Evolutionary conservation across 2,113 vertebrate species (phyloP).

Genomic region (Tinamus guttatus): DNA sequence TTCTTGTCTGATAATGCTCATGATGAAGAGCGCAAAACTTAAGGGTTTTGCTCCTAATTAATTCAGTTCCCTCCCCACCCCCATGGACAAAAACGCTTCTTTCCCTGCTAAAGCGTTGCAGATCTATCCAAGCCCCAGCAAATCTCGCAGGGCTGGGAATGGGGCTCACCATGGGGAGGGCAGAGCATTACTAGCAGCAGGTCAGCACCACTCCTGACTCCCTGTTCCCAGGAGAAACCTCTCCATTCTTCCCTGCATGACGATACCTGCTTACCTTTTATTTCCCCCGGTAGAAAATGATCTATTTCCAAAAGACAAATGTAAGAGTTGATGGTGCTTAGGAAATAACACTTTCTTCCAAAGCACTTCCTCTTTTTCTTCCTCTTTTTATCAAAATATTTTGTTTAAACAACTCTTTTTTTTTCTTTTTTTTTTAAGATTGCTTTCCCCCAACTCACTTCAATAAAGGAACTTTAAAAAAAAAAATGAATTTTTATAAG

Average conservation of each 20-base stretch:
- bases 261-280: neutral
- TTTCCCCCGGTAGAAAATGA: neutral
- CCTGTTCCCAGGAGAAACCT: neutral
- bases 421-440: neutral
- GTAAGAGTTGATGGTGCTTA: neutral
- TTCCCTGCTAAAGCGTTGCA: neutral
- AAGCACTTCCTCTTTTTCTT: neutral
- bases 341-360: neutral
- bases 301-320: neutral
- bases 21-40: neutral
- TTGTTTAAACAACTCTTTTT: neutral
- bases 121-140: neutral
- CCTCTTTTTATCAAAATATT: neutral
- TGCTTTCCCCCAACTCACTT: neutral
- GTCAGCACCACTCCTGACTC: neutral
- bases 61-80: neutral
- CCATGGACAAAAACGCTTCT: neutral
- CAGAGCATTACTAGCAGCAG: neutral
- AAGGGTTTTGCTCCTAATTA: neutral
- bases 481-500: neutral
- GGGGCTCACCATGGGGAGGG: too few relatives aligned
- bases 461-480: neutral
- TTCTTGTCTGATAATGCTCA: neutral
- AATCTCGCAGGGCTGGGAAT: neutral
- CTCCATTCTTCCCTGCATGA: neutral